Evolutionary conservation across 2,888 invertebrate species (phyloP), one percentile per base, ranked within the genome.

Genomic region (Sesamia inferens): DNA sequence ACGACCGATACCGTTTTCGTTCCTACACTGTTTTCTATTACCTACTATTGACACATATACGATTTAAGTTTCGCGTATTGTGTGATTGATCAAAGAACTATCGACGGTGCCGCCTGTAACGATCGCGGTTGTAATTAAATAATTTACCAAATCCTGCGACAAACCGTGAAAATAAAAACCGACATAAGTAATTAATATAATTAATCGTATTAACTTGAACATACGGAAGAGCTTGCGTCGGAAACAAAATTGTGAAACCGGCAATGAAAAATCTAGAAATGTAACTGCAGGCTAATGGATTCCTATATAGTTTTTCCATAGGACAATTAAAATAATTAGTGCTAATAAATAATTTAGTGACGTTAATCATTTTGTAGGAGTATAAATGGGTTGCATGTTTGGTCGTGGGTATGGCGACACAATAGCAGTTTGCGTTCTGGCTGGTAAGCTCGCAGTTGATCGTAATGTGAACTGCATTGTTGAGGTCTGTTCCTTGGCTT

Each of bases 381-480:
- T 57, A 70, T 74, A 70, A 79, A 69, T 81, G 63, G 70, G 72
- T 68, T 63, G 71, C 59, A 71, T 81, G 58, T 54, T 62, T 65
- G 71, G 63, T 66, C 71, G 75, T 79, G 74, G 72, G 85, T 76
- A 78, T 42, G 58, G 59, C 39, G 58, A 62, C 67, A 81, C 80
- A 82, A 82, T 82, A 48, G 80, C 48, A 70, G 59, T 22, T 74
- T 57, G 44, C 54, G 62, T 75, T 59, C 57, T 22, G 16, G 48
- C 39, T 64, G 54, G 48, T 42, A 51, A 61, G 66, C 57, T 67
- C 66, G 42, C 67, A 5, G 64, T 47, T 69, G 74, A 58, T 64
- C 73, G 44, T 64, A 74, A 70, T 82, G 81, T 68, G 82, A 81
- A 75, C 67, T 65, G 61, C 74, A 81, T 81, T 81, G 81, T 81